phyloP scores from a whole-genome alignment of 2,888 invertebrate genomes.

The Eilema depressum region DNA sequence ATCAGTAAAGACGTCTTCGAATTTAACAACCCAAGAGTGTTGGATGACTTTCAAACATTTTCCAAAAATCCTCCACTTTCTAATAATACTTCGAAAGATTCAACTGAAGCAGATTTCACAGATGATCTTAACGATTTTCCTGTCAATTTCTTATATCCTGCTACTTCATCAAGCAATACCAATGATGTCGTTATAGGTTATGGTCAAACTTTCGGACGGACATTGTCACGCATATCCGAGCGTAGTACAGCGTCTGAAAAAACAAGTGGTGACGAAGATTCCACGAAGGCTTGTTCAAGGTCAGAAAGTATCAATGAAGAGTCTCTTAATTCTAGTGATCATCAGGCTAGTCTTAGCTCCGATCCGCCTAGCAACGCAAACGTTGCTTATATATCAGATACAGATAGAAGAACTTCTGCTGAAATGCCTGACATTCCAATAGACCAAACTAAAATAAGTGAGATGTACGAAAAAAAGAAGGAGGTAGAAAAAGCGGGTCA shows the following conservation, averaged over 20 bases:
- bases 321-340: conserved; percentile 93
- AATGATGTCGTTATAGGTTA: conserved; percentile 91
- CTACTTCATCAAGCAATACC: conserved; percentile 85
- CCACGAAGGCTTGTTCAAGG: conserved; percentile 94
- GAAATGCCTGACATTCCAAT: conserved; percentile 95
- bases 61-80: conserved; percentile 83
- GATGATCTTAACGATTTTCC: conserved; percentile 93
- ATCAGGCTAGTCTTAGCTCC: conserved; percentile 94
- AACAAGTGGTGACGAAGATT: conserved; percentile 94
- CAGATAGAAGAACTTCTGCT: conserved; percentile 93
- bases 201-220: conserved; percentile 92
- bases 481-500: conserved; percentile 75
- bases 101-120: conserved; percentile 89
- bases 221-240: conserved; percentile 95
- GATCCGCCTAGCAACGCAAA: conserved; percentile 93
- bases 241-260: conserved; percentile 96
- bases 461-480: conserved; percentile 86
- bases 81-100: conserved; percentile 83
- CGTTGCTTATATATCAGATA: conserved; percentile 92
- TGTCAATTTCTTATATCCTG: conserved; percentile 91
- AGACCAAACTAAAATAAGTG: conserved; percentile 88
- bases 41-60: conserved; percentile 84
- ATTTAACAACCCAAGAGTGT: conserved; percentile 75
- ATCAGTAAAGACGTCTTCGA: conserved; percentile 82
- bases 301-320: conserved; percentile 95